A percentile compares a stretch with the other conserved stretches of the same genome.
phyloP scores from a whole-genome alignment of 2,797 vertebrate species.

The Schizopygopsis malacanthus region DNA sequence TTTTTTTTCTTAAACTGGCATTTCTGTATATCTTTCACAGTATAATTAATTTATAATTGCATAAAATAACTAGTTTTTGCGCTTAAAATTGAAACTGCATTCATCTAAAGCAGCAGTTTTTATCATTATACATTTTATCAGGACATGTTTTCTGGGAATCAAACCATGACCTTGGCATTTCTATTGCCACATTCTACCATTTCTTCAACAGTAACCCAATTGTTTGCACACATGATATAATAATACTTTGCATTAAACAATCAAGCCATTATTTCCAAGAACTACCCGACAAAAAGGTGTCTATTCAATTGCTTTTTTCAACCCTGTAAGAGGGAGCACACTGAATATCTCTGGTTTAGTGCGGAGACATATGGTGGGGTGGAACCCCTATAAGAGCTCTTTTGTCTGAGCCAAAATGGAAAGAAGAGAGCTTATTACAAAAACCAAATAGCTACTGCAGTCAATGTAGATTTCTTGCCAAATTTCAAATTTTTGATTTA shows the following conservation, averaged over 20 bases:
- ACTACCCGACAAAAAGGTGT: not conserved
- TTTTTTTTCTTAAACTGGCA: not conserved
- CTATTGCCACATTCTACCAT: not conserved
- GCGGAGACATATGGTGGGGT: constrained; percentile 53
- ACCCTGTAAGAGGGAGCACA: not conserved
- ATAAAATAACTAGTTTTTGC: not conserved
- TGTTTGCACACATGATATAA: not conserved
- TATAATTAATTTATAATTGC: not conserved
- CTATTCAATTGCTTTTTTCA: not conserved
- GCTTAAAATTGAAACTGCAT: not conserved
- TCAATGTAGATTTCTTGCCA: constrained; percentile 1
- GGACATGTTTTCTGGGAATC: not conserved
- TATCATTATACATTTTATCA: not conserved
- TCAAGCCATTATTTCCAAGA: not conserved
- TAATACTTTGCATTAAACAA: not conserved
- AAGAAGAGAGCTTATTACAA: constrained; percentile 23
- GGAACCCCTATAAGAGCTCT: constrained; percentile 37
- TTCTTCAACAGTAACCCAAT: not conserved
- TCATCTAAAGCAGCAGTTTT: not conserved
- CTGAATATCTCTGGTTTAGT: constrained; percentile 27
- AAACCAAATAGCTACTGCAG: constrained; percentile 32
- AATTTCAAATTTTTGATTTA: constrained; percentile 30
- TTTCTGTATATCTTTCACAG: not conserved
- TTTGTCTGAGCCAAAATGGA: constrained; percentile 42
- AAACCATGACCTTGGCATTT: not conserved